Base-by-base conservation (phyloP, 2,113 vertebrate species). In the Patagioenas fasciata region DNA sequence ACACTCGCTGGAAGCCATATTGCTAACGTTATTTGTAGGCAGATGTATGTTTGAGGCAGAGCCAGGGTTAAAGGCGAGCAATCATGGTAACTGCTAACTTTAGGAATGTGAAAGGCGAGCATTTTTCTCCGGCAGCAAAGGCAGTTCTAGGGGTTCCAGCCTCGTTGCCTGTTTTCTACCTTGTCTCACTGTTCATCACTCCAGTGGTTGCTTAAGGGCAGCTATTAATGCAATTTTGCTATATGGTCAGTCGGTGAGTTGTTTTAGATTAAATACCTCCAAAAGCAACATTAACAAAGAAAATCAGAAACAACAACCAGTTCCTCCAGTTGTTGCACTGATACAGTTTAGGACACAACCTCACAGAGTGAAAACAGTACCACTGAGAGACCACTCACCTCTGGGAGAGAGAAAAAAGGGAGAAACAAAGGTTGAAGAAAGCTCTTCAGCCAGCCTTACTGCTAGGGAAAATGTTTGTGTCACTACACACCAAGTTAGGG, bases 51-150 rank as follows among this genome's bases (percentile, higher is more conserved):
- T 88, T 70, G 89, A 6, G 0, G 86, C 88, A 73, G 15, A 82
- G 66, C 62, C 0, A 0, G 21, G 24, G 65, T 79, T 91, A 57
- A 62, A 92, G 86, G 61, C 2, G 0, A 81, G 70, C 3, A 75
- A 89, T 94, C 67, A 67, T 0, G 2, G 51, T 40, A 89, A 74
- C 81, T 74, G 4, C 44, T 48, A 64, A 65, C 34, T 95, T 91
- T 85, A 91, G 94, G 95, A 95, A 97, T 89, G 91, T 72, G 89
- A 96, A 93, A 96, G 69, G 73, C 36, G 61, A 91, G 36, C 78
- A 89, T 91, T 96, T 91, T 95, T 93, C 73, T 90, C 57, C 72
- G 84, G 94, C 93, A 93, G 92, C 34, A 86, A 92, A 91, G 72
- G 56, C 10, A 4, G 53, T 84, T 91, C 14, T 61, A 92, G 80